phyloP scores from a whole-genome alignment of 2,113 vertebrate genomes.

The Labeo rohita region DNA sequence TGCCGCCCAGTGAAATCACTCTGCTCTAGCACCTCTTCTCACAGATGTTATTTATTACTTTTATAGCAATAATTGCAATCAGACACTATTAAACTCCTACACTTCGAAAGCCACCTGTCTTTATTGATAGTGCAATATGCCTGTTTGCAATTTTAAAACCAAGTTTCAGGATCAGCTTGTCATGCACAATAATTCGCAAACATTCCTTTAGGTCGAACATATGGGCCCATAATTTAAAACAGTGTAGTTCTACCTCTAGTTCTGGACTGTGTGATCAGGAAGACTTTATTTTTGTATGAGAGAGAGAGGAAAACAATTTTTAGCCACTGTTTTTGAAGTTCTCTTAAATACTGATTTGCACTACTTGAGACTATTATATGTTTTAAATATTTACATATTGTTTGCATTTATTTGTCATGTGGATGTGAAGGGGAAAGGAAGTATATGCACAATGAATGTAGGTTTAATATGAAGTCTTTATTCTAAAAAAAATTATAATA shows the following conservation, averaged over 20 bases:
- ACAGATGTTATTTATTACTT: neutral
- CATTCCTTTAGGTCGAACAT: neutral
- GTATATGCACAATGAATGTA: constrained; percentile 1
- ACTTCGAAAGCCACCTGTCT: neutral
- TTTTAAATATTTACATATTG: constrained; percentile 38
- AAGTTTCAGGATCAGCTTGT: neutral
- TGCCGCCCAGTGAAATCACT: constrained; percentile 97
- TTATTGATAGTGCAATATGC: neutral
- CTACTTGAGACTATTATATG: constrained; percentile 7
- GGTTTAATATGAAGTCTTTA: constrained; percentile 38
- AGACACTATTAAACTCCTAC: constrained; percentile 4
- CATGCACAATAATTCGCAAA: neutral
- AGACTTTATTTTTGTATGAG: constrained; percentile 27
- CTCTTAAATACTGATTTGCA: constrained; percentile 36
- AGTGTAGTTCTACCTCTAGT: constrained; percentile 37
- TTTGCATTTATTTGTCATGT: constrained; percentile 44
- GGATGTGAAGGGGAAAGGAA: constrained; percentile 30
- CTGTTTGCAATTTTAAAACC: neutral
- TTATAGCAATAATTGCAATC: constrained; percentile 18
- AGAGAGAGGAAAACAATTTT: neutral
- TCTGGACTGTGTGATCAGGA: constrained; percentile 2
- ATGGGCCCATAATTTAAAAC: constrained; percentile 13
- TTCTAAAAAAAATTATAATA: neutral
- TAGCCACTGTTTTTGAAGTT: neutral
- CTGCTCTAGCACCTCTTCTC: constrained; percentile 78